These are phyloP conservation scores for Macropus fuliginosus DNA, from an alignment of 2,797 vertebrate genomes.

Conservation along the genomic window DNA sequence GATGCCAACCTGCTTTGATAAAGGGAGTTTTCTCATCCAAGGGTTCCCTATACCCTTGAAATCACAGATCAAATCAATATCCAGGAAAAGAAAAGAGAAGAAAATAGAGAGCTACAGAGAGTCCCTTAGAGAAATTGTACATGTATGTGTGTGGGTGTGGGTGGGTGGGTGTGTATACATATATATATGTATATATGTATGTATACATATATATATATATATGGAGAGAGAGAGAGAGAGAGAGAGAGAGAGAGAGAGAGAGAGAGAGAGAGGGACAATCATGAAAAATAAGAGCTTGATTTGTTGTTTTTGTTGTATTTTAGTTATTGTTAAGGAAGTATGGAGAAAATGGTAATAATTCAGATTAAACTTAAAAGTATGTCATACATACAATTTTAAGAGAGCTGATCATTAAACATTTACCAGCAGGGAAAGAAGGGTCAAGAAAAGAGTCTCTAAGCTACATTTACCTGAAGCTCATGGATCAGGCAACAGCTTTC, in stretches of 20 bases:
- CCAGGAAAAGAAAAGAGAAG: background rate
- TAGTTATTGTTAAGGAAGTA: background rate
- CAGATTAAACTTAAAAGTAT: background rate
- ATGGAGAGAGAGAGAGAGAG: no score
- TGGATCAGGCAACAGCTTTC: background rate
- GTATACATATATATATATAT: no score
- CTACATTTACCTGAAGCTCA: background rate
- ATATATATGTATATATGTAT: background rate
- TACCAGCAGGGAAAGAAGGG: background rate
- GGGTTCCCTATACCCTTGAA: background rate
- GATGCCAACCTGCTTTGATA: background rate
- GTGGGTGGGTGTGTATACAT: no score
- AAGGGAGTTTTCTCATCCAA: background rate
- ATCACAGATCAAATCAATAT: background rate
- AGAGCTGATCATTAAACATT: background rate
- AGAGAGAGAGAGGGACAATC: background rate
- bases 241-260: no score
- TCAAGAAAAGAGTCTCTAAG: background rate
- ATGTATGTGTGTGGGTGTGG: no score
- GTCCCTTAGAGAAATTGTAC: background rate
- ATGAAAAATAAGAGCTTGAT: background rate
- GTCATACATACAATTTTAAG: background rate
- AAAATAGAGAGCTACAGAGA: background rate
- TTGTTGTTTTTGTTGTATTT: background rate
- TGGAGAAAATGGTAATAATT: background rate